These are phyloP conservation scores for Procavia capensis DNA, from an alignment of 2,113 vertebrate species.

Conservation along the genomic window DNA sequence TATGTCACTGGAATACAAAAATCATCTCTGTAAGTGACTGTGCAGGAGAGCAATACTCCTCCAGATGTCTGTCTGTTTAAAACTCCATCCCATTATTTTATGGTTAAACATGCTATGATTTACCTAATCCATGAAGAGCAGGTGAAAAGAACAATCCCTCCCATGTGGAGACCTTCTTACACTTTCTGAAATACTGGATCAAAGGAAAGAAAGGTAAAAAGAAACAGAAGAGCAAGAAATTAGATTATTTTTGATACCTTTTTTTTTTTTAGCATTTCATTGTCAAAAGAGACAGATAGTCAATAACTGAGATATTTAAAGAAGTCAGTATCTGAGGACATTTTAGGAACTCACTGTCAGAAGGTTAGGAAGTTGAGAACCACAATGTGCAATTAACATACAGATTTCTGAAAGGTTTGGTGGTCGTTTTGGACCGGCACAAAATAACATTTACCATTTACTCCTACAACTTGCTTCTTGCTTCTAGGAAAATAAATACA, in stretches of 20 bases:
- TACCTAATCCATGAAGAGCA: neutral
- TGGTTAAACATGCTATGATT: neutral
- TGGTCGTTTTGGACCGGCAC: neutral
- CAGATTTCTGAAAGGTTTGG: constrained; percentile 42
- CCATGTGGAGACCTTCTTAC: neutral
- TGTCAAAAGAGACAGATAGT: constrained; percentile 63
- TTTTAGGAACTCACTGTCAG: constrained; percentile 60
- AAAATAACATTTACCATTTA: neutral
- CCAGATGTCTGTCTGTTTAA: neutral
- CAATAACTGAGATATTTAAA: constrained; percentile 50
- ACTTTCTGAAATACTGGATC: constrained; percentile 47
- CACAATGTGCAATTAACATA: constrained; percentile 15
- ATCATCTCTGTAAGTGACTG: neutral
- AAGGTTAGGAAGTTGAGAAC: constrained; percentile 33
- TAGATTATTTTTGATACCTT: constrained; percentile 50
- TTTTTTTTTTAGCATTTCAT: neutral
- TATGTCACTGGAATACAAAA: neutral
- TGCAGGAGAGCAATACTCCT: neutral
- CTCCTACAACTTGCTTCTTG: neutral
- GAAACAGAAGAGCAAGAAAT: neutral
- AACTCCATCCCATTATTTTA: constrained; percentile 22
- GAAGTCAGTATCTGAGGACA: constrained; percentile 58
- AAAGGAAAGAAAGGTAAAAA: constrained; percentile 44
- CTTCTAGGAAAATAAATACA: neutral
- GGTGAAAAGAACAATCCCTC: neutral